A percentile compares a stretch with the other conserved stretches of the same genome.
Conservation (phyloP, 2,113 vertebrate species). For the Lampris megalopsis region DNA sequence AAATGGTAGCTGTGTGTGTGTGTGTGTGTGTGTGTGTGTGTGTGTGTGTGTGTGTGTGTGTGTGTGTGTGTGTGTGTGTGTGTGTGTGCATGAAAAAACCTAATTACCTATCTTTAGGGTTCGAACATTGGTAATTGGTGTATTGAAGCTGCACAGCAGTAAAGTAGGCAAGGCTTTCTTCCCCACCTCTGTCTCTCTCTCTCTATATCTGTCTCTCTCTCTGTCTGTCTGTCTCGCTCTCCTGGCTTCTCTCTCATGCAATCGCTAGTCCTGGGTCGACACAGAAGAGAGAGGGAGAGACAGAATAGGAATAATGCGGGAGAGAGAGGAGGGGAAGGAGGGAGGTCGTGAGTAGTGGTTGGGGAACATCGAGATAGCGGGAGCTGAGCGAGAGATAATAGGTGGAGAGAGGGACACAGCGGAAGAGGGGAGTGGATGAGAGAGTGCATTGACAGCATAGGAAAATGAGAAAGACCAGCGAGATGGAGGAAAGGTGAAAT, state of each 20-base stretch:
- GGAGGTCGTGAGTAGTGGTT: slow-evolving; percentile 29
- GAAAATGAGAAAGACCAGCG: slow-evolving; percentile 54
- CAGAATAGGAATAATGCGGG: not conserved
- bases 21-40: slow-evolving; percentile 16
- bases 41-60: slow-evolving; percentile 1
- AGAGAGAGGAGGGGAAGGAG: slow-evolving; percentile 1
- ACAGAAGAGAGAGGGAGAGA: slow-evolving; percentile 5
- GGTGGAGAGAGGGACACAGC: slow-evolving; percentile 31
- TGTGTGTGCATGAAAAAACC: slow-evolving; percentile 1
- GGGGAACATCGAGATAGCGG: slow-evolving; percentile 55
- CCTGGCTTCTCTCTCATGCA: slow-evolving; percentile 7
- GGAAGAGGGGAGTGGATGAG: slow-evolving; percentile 18
- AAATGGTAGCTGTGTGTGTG: not conserved
- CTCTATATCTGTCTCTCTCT: not conserved
- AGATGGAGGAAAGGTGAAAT: slow-evolving; percentile 49
- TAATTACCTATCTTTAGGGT: not conserved
- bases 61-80: slow-evolving; percentile 8
- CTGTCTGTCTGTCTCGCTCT: not conserved
- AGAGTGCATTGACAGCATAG: slow-evolving; percentile 25
- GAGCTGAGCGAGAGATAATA: slow-evolving; percentile 61
- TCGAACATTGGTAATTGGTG: slow-evolving; percentile 27
- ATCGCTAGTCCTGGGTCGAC: slow-evolving; percentile 37
- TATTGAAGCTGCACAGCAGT: slow-evolving; percentile 11
- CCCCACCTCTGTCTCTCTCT: slow-evolving; percentile 31
- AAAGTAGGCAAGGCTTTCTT: slow-evolving; percentile 12